Percentiles rank a stretch among this genome's conserved stretches.
Evolutionary conservation across 2,113 vertebrate genomes (phyloP).

Genomic region (Sphyrna mokarran): DNA sequence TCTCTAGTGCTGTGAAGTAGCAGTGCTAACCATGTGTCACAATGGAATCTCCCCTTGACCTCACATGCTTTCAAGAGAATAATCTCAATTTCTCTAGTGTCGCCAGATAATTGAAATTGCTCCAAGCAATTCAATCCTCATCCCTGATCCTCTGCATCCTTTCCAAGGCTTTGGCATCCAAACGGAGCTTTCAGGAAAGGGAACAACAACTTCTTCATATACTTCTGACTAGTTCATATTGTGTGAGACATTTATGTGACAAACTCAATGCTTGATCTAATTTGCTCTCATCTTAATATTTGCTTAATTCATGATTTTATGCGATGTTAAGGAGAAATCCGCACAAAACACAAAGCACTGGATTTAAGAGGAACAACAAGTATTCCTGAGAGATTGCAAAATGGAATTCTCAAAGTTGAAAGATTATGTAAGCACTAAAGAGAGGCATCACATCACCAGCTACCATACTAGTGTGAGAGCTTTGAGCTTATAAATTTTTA

Average conservation of each 20-base stretch:
- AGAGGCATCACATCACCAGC: background rate
- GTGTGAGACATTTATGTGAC: background rate
- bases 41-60: background rate
- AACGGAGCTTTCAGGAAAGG: background rate
- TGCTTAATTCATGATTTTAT: background rate
- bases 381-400: background rate
- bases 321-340: background rate
- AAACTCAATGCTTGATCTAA: background rate
- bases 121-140: background rate
- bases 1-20: no score
- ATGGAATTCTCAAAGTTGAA: background rate
- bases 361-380: background rate
- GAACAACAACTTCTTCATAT: background rate
- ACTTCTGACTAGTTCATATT: background rate
- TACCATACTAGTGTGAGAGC: background rate
- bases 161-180: background rate
- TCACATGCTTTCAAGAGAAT: background rate
- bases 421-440: background rate
- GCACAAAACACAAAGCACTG: background rate
- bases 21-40: background rate
- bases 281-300: background rate
- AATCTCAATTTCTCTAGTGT: background rate
- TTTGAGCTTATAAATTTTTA: background rate
- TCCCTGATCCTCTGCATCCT: background rate
- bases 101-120: background rate